Conservation (phyloP, 2,113 vertebrate species). For the Choloepus hoffmanni region DNA sequence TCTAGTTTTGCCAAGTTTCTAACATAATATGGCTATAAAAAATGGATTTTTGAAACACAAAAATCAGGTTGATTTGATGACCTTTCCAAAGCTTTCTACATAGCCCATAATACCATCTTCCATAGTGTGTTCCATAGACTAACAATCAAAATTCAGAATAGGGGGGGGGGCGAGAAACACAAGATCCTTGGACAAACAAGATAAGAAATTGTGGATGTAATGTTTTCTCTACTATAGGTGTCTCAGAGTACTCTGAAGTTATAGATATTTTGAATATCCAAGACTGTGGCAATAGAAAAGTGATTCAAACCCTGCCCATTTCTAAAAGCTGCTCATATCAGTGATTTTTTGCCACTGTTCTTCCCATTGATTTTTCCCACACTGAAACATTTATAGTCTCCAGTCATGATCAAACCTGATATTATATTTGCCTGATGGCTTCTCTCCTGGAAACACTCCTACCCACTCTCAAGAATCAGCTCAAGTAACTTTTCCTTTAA, state of each 20-base stretch:
- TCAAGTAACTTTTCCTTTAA: neutral
- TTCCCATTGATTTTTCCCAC: neutral
- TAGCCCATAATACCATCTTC: neutral
- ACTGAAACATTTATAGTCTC: neutral
- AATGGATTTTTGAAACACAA: neutral
- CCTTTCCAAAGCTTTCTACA: neutral
- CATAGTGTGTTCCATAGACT: neutral
- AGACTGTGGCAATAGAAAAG: neutral
- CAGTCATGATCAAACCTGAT: neutral
- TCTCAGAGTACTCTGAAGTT: neutral
- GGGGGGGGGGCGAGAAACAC: neutral
- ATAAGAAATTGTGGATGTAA: neutral
- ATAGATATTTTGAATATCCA: neutral
- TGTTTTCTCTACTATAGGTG: neutral
- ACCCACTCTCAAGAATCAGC: neutral
- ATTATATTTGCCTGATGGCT: neutral
- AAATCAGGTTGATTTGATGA: neutral
- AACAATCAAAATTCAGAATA: neutral
- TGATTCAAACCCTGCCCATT: neutral
- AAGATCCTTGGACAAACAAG: neutral
- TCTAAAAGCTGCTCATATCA: neutral
- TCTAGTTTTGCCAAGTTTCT: constrained; percentile 1
- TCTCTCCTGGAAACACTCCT: neutral
- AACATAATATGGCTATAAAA: neutral
- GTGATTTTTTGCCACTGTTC: no score